Evolutionary conservation across 2,888 invertebrate genomes (phyloP), one percentile per base, ranked within the genome.

Genomic region (Epinotia ramella): DNA sequence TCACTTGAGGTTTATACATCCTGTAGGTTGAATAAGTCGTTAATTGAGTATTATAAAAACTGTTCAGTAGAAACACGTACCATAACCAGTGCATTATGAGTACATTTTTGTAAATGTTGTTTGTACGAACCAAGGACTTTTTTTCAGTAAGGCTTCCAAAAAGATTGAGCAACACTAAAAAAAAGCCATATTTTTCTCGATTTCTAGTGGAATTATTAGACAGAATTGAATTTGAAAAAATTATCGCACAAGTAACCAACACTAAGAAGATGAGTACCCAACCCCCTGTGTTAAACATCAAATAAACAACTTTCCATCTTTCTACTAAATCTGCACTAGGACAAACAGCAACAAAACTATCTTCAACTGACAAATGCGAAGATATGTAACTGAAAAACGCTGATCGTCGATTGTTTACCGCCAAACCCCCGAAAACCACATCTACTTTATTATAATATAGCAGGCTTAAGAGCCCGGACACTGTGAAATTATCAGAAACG

Each of bases 221-320:
- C 1, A n/a, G 4, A 64, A 13, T 12, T 12, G 16, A 64, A 49
- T 46, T 24, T 46, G 60, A 67, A 12, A 76, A n/a, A 13, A 77
- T 16, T 40, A 60, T n/a, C 12, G 73, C 64, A 49, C 68, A 73
- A 12, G 60, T 33, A 49, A 76, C 12, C 1, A 64, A 69, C 9
- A 64, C 44, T 28, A 78, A 63, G 2, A 74, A 3, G 5, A 73
- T 56, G 11, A 74, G 11, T 16, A 62, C 56, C 78, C 78, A 78
- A 57, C 73, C 69, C 11, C 11, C 40, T 12, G 53, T 4, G 68
- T 49, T 44, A 69, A 77, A 78, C 40, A 72, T 71, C 20, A 74
- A 40, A 44, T 75, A 77, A 57, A 77, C 73, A 20, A 73, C 69
- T 66, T 76, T 78, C 78, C 78, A 78, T 20, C 73, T 68, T 63